Base-by-base conservation (phyloP, 2,888 invertebrate species). In the Phyllotreta striolata region DNA sequence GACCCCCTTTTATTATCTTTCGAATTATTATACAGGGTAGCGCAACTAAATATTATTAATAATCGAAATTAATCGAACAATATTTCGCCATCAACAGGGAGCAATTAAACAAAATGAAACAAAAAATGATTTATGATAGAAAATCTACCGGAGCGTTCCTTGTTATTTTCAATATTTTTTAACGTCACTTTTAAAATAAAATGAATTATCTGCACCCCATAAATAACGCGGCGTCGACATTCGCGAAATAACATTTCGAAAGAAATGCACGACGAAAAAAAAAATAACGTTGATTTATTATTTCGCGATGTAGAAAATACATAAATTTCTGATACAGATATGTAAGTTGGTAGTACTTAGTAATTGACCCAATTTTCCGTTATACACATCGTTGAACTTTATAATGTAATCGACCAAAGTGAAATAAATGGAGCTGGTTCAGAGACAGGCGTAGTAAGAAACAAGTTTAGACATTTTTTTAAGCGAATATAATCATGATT, bases 141-240 rank as follows among this genome's bases (percentile, higher is more conserved):
- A 47, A 68, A 64, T 62, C 60, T 62, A 66, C 54, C 68, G 55
- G 66, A 64, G 62, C 59, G 62, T 52, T 66, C 62, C 55, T 66
- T 66, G 64, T 66, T 68, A 64, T 69, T 64, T 64, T 60, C 63
- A 63, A 60, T 56, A 63, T 64, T 62, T 66, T 65, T 66, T 51
- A 59, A 66, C 61, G 66, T 66, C 66, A 62, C 51, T 55, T 69
- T 66, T 63, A 55, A 64, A 64, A 62, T 64, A 68, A 68, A 69
- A 66, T 66, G 67, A 69, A 69, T 69, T 69, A 69, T 66, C 66
- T 69, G 49, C 65, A 63, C 66, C 63, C 63, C 69, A 65, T 69
- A 69, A 69, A 69, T 69, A 68, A 66, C 66, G 44, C 54, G 52
- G 44, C 66, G 55, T 66, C 64, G 69, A 67, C 66, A 66, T 62